A percentile compares a stretch with the other conserved stretches of the same genome.
phyloP scores from a whole-genome alignment of 2,113 vertebrate species.

The Alligator sinensis region DNA sequence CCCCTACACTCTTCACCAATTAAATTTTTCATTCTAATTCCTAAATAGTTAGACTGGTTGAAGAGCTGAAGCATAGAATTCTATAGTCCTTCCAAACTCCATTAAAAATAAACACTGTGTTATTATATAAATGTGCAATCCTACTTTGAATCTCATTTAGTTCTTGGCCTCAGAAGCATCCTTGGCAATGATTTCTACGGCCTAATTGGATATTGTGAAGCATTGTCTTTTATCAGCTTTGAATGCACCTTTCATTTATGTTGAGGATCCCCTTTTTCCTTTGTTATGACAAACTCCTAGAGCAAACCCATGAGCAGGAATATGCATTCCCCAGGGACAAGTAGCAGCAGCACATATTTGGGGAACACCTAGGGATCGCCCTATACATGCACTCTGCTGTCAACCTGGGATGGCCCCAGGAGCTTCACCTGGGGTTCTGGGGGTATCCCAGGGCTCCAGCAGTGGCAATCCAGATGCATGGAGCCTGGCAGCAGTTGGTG shows the following conservation, averaged over 20 bases:
- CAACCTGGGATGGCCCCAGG: no score
- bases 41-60: neutral
- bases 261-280: neutral
- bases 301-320: neutral
- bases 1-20: no score
- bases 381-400: no score
- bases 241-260: neutral
- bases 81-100: neutral
- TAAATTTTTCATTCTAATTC: neutral
- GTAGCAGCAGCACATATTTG: no score
- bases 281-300: neutral
- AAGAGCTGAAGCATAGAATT: neutral
- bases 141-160: neutral
- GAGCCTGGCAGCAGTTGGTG: no score
- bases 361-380: no score
- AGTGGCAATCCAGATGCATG: no score
- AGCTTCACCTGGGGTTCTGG: no score
- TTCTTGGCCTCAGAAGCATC: neutral
- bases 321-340: no score
- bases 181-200: neutral
- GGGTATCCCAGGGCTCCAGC: no score
- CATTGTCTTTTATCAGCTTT: neutral
- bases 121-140: neutral
- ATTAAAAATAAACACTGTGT: neutral
- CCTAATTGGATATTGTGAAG: neutral